Base-by-base conservation (phyloP, 1,140 invertebrate genomes). In the Papilio aristodemus region DNA sequence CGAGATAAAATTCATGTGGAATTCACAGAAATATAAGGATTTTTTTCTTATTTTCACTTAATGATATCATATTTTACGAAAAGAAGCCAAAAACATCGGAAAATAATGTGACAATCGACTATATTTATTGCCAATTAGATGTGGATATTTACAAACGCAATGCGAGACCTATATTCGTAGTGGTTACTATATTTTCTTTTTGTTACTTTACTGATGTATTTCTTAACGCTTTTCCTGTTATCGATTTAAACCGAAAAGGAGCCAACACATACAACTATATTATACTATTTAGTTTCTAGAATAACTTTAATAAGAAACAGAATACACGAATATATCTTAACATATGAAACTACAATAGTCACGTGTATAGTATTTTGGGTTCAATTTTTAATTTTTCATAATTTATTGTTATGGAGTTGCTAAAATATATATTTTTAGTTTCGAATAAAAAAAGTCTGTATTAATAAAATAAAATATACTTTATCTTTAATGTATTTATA, bases 1-100 rank as follows among this genome's bases (percentile, higher is more conserved):
- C n/a, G n/a, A n/a, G n/a, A n/a, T n/a, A n/a, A n/a, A n/a, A n/a
- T n/a, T n/a, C n/a, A n/a, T n/a, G n/a, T n/a, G n/a, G n/a, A n/a
- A n/a, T n/a, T n/a, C 6, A 2, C 27, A 46, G 0, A 8, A 5
- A 43, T 10, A 54, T 22, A n/a, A n/a, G n/a, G n/a, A n/a, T n/a
- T n/a, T n/a, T n/a, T n/a, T n/a, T n/a, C n/a, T n/a, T 90, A 85
- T 88, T 85, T 80, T 67, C 77, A 86, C 86, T 87, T 90, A 88
- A 88, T 90, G 86, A 83, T 73, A 54, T 72, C 59, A 77, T 76
- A 86, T 86, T 88, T 90, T 90, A 90, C 81, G 76, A 25, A 22
- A 22, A 70, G 66, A 54, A 62, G 69, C 59, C 69, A 60, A 68
- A 75, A 74, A 83, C 81, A 80, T 79, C 70, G 76, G 75, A 72